Conservation (phyloP, 1,140 invertebrate genomes). For the Panagrolaimus sp. region DNA sequence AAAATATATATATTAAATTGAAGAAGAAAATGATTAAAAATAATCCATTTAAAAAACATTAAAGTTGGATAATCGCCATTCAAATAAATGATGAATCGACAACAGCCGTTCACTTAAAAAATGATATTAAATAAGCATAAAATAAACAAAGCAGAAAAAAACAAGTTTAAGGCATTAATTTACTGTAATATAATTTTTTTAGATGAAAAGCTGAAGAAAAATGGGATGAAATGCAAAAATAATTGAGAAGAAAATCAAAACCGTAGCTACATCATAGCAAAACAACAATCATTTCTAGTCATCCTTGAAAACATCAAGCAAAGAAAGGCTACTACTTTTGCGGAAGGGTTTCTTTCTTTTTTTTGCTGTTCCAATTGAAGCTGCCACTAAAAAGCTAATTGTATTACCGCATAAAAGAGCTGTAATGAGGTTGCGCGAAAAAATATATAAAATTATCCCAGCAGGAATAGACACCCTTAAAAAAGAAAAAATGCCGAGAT, state of each 20-base stretch:
- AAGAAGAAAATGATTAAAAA: neutral
- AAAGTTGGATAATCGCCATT: neutral
- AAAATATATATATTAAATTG: too few species aligned
- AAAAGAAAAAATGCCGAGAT: neutral
- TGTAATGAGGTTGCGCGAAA: slow-evolving; percentile 14
- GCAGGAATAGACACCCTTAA: slow-evolving; percentile 11
- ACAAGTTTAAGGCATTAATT: too few species aligned
- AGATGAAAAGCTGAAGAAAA: too few species aligned
- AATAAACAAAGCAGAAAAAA: too few species aligned
- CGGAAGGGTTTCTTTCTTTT: neutral
- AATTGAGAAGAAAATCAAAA: neutral
- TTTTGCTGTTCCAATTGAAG: neutral
- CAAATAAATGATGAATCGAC: neutral
- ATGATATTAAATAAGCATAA: too few species aligned
- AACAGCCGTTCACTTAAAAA: neutral
- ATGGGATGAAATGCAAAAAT: neutral
- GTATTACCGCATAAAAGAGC: slow-evolving; percentile 10
- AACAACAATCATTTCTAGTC: neutral
- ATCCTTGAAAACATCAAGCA: neutral
- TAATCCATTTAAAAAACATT: slow-evolving; percentile 12
- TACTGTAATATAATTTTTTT: too few species aligned
- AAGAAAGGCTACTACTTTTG: neutral
- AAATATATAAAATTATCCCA: neutral
- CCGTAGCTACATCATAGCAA: neutral
- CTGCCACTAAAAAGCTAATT: slow-evolving; percentile 1